These are phyloP conservation scores for Lethenteron reissneri DNA, from an alignment of 2,113 vertebrate genomes.

Conservation along the genomic window DNA sequence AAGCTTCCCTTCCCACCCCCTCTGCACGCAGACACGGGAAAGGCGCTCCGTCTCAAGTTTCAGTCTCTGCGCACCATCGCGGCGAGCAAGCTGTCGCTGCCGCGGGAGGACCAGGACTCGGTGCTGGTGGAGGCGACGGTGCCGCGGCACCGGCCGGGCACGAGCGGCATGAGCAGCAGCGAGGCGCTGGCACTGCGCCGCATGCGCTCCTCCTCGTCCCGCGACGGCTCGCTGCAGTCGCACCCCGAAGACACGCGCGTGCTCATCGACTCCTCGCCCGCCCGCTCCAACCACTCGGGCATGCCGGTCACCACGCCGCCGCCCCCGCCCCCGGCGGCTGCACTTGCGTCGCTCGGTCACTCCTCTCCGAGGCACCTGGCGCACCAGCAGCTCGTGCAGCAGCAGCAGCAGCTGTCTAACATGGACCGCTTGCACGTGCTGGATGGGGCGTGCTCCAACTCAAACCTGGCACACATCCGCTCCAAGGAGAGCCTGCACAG, in stretches of 20 bases:
- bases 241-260: constrained; percentile 65
- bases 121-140: constrained; percentile 74
- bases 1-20: too few species aligned
- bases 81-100: constrained; percentile 70
- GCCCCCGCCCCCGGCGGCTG: not conserved
- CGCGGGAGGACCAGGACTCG: constrained; percentile 83
- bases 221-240: constrained; percentile 37
- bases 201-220: constrained; percentile 22
- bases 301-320: not conserved
- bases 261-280: constrained; percentile 11
- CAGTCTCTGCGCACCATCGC: constrained; percentile 59
- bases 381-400: too few species aligned
- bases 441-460: constrained; percentile 45
- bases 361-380: too few species aligned
- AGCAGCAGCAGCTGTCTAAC: not conserved
- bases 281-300: not conserved
- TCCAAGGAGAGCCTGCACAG: constrained; percentile 69
- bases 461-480: constrained; percentile 49
- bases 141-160: constrained; percentile 66
- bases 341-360: not conserved
- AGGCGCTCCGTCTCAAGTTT: constrained; percentile 70
- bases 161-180: constrained; percentile 63
- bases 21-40: constrained; percentile 21
- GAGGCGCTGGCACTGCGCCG: constrained; percentile 52
- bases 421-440: constrained; percentile 14